phyloP scores from a whole-genome alignment of 2,113 vertebrate species.

The Ptilonorhynchus violaceus region DNA sequence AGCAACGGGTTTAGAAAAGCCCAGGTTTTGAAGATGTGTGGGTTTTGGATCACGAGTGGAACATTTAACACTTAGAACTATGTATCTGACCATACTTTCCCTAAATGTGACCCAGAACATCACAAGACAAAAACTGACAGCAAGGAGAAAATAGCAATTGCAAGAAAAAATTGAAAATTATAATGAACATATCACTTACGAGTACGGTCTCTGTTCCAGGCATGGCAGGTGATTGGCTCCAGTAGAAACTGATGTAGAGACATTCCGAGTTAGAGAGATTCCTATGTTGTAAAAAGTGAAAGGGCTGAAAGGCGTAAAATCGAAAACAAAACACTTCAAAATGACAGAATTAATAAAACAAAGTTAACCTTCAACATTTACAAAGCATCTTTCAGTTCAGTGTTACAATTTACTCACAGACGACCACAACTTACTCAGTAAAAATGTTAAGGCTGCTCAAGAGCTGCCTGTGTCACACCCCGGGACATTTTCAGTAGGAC shows the following conservation, averaged over 20 bases:
- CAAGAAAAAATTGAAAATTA: background rate
- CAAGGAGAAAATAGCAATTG: background rate
- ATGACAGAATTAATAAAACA: background rate
- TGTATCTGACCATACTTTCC: background rate
- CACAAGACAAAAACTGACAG: background rate
- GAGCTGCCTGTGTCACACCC: background rate
- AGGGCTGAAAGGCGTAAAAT: slow-evolving; percentile 56
- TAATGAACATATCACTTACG: slow-evolving; percentile 76
- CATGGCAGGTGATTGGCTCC: slow-evolving; percentile 98
- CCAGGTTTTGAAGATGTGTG: rapidly evolving
- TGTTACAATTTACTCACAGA: background rate
- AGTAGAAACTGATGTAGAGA: slow-evolving; percentile 97
- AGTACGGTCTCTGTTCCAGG: slow-evolving; percentile 96
- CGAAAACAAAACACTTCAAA: slow-evolving; percentile 3
- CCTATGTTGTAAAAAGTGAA: slow-evolving; percentile 47
- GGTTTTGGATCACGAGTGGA: background rate
- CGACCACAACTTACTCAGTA: background rate
- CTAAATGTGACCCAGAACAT: background rate
- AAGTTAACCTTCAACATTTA: background rate
- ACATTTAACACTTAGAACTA: background rate
- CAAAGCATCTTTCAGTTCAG: background rate
- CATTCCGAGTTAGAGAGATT: slow-evolving; percentile 78
- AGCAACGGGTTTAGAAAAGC: background rate
- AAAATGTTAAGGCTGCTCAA: background rate
- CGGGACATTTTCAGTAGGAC: background rate